Percentiles rank a stretch among this genome's conserved stretches.
These are phyloP conservation scores for Muntiacus reevesi DNA, from an alignment of 2,113 vertebrate species.

Conservation along the genomic window DNA sequence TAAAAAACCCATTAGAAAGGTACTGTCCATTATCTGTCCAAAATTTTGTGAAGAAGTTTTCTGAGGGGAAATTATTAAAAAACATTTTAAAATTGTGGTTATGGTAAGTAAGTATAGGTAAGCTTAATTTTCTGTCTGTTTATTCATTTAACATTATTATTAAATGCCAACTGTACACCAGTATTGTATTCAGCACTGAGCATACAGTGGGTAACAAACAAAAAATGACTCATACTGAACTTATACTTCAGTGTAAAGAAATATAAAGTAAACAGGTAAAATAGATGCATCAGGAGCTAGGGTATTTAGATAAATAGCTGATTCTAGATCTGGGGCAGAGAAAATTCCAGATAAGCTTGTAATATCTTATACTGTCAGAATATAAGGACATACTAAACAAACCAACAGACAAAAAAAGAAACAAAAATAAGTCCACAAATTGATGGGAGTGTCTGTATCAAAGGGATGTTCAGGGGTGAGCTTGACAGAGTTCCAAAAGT, in stretches of 20 bases:
- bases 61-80: neutral
- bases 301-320: neutral
- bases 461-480: rapidly evolving
- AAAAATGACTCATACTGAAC: neutral
- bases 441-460: neutral
- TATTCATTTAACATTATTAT: neutral
- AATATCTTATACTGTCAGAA: neutral
- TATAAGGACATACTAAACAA: neutral
- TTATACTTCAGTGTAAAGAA: neutral
- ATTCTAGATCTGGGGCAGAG: neutral
- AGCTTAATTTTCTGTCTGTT: neutral
- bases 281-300: rapidly evolving
- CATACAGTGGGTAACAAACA: neutral
- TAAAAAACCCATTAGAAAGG: neutral
- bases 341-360: neutral
- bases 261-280: neutral
- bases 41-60: neutral
- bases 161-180: neutral
- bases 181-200: neutral
- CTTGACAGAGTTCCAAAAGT: neutral
- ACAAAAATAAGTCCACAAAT: neutral
- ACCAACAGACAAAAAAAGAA: neutral
- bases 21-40: neutral
- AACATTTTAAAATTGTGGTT: neutral
- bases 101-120: neutral